Conservation (phyloP, 2,888 invertebrate species). For the Dascillus cervinus region DNA sequence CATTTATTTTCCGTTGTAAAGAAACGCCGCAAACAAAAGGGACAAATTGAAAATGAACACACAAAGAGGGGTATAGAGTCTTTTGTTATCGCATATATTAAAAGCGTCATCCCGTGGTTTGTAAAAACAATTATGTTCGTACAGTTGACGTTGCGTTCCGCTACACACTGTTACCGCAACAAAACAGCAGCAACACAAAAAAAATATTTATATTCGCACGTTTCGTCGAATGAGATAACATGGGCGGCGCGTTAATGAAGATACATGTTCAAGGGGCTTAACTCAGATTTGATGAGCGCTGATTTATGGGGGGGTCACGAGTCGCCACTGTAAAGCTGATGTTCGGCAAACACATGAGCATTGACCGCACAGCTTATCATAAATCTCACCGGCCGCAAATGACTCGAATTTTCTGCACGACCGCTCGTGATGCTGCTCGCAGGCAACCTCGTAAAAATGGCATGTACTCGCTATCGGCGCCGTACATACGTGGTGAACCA, state of each 20-base stretch:
- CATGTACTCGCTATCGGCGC: constrained; percentile 16
- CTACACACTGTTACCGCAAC: constrained; percentile 10
- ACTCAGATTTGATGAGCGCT: constrained; percentile 9
- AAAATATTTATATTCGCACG: too few relatives aligned
- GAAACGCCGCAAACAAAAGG: constrained; percentile 12
- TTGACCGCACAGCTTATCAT: constrained; percentile 24
- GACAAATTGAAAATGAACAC: constrained; percentile 18
- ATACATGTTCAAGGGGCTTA: constrained; percentile 19
- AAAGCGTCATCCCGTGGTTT: constrained; percentile 15
- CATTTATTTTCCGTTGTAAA: constrained; percentile 1
- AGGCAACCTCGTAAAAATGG: constrained; percentile 14
- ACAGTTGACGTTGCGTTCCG: constrained; percentile 13
- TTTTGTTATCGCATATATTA: constrained; percentile 17
- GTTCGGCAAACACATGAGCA: constrained; percentile 12
- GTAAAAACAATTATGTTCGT: constrained; percentile 15
- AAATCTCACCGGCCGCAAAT: constrained; percentile 23
- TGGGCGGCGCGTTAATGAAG: constrained; percentile 16
- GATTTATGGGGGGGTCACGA: constrained; percentile 12
- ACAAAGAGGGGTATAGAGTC: constrained; percentile 9
- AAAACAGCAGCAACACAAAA: constrained; percentile 12
- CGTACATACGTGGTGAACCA: constrained; percentile 14
- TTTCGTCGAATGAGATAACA: constrained; percentile 8
- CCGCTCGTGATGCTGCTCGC: constrained; percentile 15
- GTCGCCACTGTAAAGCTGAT: constrained; percentile 8
- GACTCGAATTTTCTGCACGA: constrained; percentile 25